phyloP scores from a whole-genome alignment of 2,797 vertebrate species.

The Bradypodion pumilum region DNA sequence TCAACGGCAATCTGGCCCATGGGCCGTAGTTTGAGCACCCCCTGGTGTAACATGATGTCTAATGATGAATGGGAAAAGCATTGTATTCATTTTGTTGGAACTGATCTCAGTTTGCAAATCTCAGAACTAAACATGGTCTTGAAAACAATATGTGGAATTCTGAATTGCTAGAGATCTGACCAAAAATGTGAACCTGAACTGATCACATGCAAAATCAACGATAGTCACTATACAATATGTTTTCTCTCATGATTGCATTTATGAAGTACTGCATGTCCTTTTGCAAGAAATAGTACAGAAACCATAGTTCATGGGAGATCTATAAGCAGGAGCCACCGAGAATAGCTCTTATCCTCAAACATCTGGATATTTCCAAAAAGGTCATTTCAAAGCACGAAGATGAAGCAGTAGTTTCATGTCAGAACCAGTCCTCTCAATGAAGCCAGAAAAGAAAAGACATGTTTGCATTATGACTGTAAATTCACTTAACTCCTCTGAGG shows the following conservation, averaged over 20 bases:
- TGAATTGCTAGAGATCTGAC: too few species aligned
- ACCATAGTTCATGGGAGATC: background rate
- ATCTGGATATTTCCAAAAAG: background rate
- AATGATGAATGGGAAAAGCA: background rate
- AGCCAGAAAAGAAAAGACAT: background rate
- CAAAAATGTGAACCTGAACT: too few species aligned
- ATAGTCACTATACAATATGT: background rate
- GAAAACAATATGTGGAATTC: background rate
- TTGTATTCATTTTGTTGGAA: background rate
- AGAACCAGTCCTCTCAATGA: background rate
- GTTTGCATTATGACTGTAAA: background rate
- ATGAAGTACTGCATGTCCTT: background rate
- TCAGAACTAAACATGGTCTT: background rate
- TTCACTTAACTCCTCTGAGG: background rate
- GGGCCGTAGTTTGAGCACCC: too few species aligned
- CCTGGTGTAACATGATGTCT: too few species aligned
- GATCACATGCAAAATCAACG: too few species aligned
- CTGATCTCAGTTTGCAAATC: background rate
- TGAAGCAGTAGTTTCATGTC: background rate
- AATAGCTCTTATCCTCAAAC: background rate
- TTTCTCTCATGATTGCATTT: background rate
- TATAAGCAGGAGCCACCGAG: background rate
- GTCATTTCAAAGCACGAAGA: conserved; percentile 6
- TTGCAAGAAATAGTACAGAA: background rate
- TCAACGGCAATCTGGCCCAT: too few species aligned